Conservation (phyloP, 2,113 vertebrate genomes). For the Elanus axillaris region DNA sequence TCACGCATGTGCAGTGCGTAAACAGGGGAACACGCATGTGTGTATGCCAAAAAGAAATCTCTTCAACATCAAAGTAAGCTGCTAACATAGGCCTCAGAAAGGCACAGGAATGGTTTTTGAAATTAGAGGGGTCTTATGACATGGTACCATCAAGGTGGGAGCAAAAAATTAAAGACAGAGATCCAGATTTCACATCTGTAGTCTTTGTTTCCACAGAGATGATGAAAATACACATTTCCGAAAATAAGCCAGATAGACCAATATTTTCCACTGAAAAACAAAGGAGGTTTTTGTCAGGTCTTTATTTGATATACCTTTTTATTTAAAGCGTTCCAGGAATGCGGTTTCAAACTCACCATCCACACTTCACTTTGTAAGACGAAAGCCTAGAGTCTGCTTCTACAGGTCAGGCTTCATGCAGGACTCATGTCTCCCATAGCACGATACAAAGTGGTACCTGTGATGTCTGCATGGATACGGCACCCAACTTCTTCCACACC, state of each 20-base stretch:
- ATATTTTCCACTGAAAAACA: neutral
- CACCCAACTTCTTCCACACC: neutral
- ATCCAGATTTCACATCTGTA: neutral
- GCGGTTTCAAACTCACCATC: neutral
- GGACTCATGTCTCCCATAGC: neutral
- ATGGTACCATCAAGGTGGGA: neutral
- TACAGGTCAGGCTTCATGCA: neutral
- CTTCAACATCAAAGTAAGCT: neutral
- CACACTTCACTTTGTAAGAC: neutral
- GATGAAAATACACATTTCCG: neutral
- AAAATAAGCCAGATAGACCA: neutral
- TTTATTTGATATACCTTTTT: neutral
- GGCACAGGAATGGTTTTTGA: neutral
- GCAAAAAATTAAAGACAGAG: neutral
- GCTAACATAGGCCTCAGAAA: neutral
- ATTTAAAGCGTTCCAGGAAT: neutral
- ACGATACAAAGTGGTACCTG: neutral
- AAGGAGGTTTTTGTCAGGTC: neutral
- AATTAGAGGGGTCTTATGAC: neutral
- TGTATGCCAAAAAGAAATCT: neutral
- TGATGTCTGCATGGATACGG: no score
- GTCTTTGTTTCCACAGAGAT: neutral
- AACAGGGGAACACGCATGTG: accelerated
- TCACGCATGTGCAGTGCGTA: accelerated
- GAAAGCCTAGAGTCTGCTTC: neutral